Evolutionary conservation across 2,797 vertebrate species (phyloP).

Genomic region (Mycteria americana): DNA sequence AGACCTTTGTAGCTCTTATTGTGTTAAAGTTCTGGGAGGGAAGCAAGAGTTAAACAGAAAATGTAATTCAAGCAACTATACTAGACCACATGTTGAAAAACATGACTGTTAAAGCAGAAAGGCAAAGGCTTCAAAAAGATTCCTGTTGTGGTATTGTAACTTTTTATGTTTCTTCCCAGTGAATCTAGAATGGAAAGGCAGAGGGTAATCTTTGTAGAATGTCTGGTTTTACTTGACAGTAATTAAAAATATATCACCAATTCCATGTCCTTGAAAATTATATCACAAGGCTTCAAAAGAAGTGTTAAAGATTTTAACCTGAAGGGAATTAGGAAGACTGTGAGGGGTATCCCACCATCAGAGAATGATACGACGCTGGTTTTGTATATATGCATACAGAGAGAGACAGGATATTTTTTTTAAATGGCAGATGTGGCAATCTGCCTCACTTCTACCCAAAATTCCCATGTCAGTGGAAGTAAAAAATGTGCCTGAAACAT

Average conservation of each 20-base stretch:
- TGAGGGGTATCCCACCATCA: neutral
- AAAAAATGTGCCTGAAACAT: neutral
- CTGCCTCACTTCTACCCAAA: neutral
- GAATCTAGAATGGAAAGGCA: neutral
- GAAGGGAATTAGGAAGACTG: neutral
- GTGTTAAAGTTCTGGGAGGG: conserved; percentile 86
- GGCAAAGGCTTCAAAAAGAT: conserved; percentile 80
- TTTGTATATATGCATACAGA: neutral
- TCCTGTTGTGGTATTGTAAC: conserved; percentile 65
- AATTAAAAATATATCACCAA: conserved; percentile 7
- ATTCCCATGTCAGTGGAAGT: neutral
- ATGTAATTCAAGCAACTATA: conserved; percentile 83
- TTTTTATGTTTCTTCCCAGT: conserved; percentile 29
- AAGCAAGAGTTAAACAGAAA: conserved; percentile 83
- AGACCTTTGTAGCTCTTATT: conserved; percentile 87
- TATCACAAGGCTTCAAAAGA: conserved; percentile 21
- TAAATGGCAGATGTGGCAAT: neutral
- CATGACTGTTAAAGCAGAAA: conserved; percentile 79
- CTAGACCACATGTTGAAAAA: conserved; percentile 90
- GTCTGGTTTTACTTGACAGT: conserved; percentile 4
- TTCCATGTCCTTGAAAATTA: neutral
- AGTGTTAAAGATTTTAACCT: neutral
- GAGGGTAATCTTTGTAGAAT: neutral
- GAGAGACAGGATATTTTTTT: neutral
- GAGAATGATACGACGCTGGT: neutral